A percentile compares a stretch with the other conserved stretches of the same genome.
Evolutionary conservation across 2,113 vertebrate species (phyloP).

Genomic region (Cynopterus brachyotis): DNA sequence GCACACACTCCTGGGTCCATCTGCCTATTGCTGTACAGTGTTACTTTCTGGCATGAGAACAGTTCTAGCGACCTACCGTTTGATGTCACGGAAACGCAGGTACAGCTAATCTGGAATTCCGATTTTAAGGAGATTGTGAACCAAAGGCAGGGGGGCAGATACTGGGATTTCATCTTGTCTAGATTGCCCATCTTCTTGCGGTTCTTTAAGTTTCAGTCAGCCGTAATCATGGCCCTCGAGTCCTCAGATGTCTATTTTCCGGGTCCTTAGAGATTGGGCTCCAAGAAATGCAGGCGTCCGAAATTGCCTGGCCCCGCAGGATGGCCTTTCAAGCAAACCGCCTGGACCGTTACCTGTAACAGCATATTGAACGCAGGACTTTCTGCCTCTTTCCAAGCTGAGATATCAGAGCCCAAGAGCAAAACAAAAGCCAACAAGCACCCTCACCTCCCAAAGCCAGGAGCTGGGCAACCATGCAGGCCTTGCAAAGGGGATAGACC

Average conservation of each 20-base stretch:
- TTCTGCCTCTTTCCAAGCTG: neutral
- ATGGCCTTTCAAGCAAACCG: neutral
- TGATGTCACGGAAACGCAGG: constrained; percentile 23
- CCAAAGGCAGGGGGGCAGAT: neutral
- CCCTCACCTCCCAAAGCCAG: neutral
- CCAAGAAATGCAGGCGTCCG: neutral
- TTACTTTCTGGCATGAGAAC: neutral
- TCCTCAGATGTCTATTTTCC: neutral
- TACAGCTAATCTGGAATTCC: neutral
- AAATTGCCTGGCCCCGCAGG: neutral
- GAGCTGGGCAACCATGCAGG: neutral
- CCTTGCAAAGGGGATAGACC: neutral
- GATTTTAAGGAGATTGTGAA: constrained; percentile 1
- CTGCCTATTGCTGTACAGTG: neutral
- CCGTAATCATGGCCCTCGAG: neutral
- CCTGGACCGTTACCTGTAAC: neutral
- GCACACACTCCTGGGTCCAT: neutral
- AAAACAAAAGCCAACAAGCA: neutral
- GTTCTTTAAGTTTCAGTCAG: neutral
- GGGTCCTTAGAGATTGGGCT: neutral
- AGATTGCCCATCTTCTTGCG: neutral
- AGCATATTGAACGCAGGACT: neutral
- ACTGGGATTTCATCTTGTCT: neutral
- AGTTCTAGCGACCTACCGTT: neutral
- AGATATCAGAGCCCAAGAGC: neutral